These are phyloP conservation scores for Zaprionus camerounensis DNA, from an alignment of 1,140 invertebrate species.

Conservation along the genomic window DNA sequence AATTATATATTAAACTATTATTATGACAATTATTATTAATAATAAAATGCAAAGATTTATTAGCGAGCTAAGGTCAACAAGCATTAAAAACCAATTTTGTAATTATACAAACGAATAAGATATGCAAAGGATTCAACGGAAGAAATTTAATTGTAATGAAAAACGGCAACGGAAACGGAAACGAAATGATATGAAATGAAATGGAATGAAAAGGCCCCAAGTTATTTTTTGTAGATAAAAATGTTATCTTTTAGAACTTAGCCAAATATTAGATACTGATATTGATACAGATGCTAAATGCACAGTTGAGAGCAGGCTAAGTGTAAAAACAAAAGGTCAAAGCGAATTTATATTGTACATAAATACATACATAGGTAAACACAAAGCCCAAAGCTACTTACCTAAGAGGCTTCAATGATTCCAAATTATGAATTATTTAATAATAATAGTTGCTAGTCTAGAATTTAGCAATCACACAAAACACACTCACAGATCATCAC, in stretches of 20 bases:
- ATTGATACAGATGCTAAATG: slow-evolving; percentile 36
- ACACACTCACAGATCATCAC: slow-evolving; percentile 29
- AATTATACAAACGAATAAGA: slow-evolving; percentile 66
- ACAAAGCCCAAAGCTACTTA: slow-evolving; percentile 50
- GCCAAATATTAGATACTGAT: slow-evolving; percentile 78
- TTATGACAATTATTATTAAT: slow-evolving; percentile 78
- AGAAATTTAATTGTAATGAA: slow-evolving; percentile 32
- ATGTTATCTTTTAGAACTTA: slow-evolving; percentile 80
- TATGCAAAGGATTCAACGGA: slow-evolving; percentile 26
- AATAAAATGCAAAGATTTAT: slow-evolving; percentile 68
- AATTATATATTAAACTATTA: slow-evolving; percentile 64
- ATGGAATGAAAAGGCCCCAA: slow-evolving; percentile 46
- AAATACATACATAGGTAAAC: slow-evolving; percentile 57
- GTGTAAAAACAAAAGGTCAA: slow-evolving; percentile 69
- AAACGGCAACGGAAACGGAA: slow-evolving; percentile 18
- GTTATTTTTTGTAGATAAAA: slow-evolving; percentile 83
- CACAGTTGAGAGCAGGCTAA: slow-evolving; percentile 69
- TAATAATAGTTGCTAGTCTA: slow-evolving; percentile 66
- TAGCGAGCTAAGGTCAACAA: slow-evolving; percentile 69
- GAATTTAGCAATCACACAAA: slow-evolving; percentile 55
- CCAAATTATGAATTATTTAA: slow-evolving; percentile 65
- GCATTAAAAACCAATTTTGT: slow-evolving; percentile 69
- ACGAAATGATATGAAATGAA: slow-evolving; percentile 39
- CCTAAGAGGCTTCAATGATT: slow-evolving; percentile 64
- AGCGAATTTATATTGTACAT: slow-evolving; percentile 78